These are phyloP conservation scores for Thomomys bottae DNA, from an alignment of 2,113 vertebrate genomes.

Conservation along the genomic window DNA sequence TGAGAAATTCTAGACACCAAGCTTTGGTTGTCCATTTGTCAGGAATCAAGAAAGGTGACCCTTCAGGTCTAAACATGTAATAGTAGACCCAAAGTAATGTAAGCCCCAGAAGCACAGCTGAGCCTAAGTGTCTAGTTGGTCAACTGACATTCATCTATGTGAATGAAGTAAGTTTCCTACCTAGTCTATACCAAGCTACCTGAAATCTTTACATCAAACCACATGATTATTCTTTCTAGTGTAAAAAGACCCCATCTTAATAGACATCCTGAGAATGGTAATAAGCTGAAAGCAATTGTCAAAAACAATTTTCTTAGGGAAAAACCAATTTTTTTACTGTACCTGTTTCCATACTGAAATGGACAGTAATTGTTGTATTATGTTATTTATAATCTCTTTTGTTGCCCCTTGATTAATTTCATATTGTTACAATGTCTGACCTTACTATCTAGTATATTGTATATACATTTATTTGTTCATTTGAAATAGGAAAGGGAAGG, in stretches of 20 bases:
- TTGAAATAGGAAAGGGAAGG: too few species aligned
- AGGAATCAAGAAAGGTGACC: neutral
- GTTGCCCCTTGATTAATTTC: too few species aligned
- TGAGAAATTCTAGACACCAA: neutral
- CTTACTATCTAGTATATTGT: too few species aligned
- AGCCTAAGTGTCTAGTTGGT: neutral
- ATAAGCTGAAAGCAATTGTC: neutral
- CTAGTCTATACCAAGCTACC: neutral
- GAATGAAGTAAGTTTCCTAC: neutral
- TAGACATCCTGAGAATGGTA: neutral
- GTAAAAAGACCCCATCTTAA: neutral
- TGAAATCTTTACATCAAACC: neutral
- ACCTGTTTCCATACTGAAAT: neutral
- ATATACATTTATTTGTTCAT: too few species aligned
- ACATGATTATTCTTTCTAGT: neutral
- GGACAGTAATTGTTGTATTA: too few species aligned
- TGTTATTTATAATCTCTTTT: too few species aligned
- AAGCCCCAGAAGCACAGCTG: neutral
- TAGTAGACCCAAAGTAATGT: neutral
- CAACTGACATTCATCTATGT: too few species aligned
- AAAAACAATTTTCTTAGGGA: neutral
- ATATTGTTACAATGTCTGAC: too few species aligned
- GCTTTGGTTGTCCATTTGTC: neutral
- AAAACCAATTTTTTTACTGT: conserved; percentile 61
- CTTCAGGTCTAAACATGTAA: neutral